Percentiles rank a stretch among this genome's conserved stretches.
Evolutionary conservation across 2,888 invertebrate genomes (phyloP).

Genomic region (Napeogenes inachia): DNA sequence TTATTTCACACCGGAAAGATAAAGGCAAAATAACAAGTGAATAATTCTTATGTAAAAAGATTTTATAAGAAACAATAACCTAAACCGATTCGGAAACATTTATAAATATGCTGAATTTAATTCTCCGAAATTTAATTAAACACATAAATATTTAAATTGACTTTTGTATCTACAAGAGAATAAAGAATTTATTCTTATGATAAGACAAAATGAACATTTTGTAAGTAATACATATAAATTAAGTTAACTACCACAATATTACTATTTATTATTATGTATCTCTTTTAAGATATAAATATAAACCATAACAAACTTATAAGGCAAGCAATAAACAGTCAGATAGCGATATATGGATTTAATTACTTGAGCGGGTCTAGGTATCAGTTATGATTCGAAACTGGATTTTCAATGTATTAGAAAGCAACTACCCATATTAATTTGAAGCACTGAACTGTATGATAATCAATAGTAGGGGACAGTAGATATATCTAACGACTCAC

Average conservation of each 20-base stretch:
- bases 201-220: no score
- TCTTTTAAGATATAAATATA: background rate
- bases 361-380: slow-evolving; percentile 9
- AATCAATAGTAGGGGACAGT: no score
- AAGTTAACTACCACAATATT: no score
- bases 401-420: slow-evolving; percentile 41
- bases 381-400: slow-evolving; percentile 19
- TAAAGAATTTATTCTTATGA: no score
- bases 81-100: slow-evolving; percentile 7
- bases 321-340: background rate
- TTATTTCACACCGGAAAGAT: slow-evolving; percentile 31
- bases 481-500: no score
- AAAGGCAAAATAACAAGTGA: slow-evolving; percentile 27
- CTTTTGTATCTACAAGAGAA: no score
- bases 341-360: slow-evolving; percentile 6
- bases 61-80: slow-evolving; percentile 24
- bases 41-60: slow-evolving; percentile 25
- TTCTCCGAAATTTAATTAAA: background rate
- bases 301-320: background rate
- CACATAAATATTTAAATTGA: background rate
- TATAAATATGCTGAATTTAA: background rate
- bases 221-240: no score
- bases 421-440: slow-evolving; percentile 46
- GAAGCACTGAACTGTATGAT: slow-evolving; percentile 35
- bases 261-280: no score